These are phyloP conservation scores for Branchinecta lynchi DNA, from an alignment of 1,140 invertebrate genomes.

Conservation along the genomic window DNA sequence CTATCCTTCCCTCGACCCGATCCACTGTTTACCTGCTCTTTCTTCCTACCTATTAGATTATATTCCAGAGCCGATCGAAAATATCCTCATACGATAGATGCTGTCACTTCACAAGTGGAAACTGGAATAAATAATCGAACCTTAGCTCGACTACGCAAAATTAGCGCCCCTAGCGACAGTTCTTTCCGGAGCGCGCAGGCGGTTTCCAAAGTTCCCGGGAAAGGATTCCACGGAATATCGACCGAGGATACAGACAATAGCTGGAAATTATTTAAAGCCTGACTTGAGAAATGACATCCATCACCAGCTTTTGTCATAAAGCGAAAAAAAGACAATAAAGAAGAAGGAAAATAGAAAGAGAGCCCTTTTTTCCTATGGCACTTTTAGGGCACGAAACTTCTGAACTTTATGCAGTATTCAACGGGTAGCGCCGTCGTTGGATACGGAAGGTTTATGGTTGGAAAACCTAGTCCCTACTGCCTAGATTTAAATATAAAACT, in stretches of 20 bases:
- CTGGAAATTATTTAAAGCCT: slow-evolving; percentile 1
- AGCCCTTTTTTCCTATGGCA: too few species aligned
- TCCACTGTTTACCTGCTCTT: too few species aligned
- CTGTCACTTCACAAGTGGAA: slow-evolving; percentile 3
- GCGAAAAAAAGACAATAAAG: not conserved
- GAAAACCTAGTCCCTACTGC: too few species aligned
- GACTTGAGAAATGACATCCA: slow-evolving; percentile 3
- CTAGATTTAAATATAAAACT: too few species aligned
- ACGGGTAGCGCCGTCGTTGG: too few species aligned
- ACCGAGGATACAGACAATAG: not conserved
- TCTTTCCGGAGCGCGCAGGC: slow-evolving; percentile 7
- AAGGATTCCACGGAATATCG: slow-evolving; percentile 9
- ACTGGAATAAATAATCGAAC: slow-evolving; percentile 11
- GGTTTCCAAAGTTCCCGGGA: not conserved
- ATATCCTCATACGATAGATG: too few species aligned
- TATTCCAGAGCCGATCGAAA: too few species aligned
- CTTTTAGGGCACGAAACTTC: too few species aligned
- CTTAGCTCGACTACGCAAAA: slow-evolving; percentile 7
- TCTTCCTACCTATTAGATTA: too few species aligned
- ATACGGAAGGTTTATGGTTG: too few species aligned
- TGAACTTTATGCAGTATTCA: too few species aligned
- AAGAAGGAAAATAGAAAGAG: not conserved
- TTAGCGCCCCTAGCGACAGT: slow-evolving; percentile 10
- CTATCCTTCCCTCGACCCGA: too few species aligned
- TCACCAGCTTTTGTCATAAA: not conserved